These are phyloP conservation scores for Euura lappo DNA, from an alignment of 1,140 invertebrate species.

Conservation along the genomic window DNA sequence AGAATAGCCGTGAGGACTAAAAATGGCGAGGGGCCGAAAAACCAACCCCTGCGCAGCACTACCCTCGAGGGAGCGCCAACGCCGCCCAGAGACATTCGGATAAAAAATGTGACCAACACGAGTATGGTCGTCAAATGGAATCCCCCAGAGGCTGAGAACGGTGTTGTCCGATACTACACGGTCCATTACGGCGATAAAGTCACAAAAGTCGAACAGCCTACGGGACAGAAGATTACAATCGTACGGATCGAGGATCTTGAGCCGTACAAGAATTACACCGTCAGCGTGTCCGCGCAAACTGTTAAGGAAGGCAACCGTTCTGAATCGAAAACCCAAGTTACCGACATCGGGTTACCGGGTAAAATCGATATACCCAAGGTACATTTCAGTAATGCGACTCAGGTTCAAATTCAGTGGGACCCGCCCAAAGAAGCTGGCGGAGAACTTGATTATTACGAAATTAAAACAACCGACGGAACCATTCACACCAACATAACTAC, in stretches of 20 bases:
- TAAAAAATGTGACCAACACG: constrained; percentile 70
- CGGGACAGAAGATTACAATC: not conserved
- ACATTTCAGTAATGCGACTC: constrained; percentile 56
- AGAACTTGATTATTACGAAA: constrained; percentile 65
- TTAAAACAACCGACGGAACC: constrained; percentile 41
- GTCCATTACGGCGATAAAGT: constrained; percentile 58
- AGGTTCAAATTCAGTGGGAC: constrained; percentile 64
- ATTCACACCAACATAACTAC: constrained; percentile 45
- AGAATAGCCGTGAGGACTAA: constrained; percentile 75
- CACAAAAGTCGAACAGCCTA: constrained; percentile 39
- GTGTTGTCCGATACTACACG: constrained; percentile 74
- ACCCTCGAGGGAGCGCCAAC: constrained; percentile 77
- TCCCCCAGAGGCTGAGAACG: constrained; percentile 74
- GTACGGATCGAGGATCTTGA: not conserved
- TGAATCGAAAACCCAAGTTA: constrained; percentile 43
- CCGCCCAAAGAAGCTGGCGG: constrained; percentile 69
- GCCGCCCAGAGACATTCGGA: constrained; percentile 60
- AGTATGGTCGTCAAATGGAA: constrained; percentile 74
- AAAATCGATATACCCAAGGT: constrained; percentile 58
- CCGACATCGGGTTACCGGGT: constrained; percentile 68
- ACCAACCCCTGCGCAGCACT: constrained; percentile 70
- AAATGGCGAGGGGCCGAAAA: constrained; percentile 73
- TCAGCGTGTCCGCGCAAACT: not conserved
- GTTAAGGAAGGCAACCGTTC: constrained; percentile 20
- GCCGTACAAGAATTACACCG: not conserved